Conservation (phyloP, 1,140 invertebrate genomes). For the Lethrus apterus region DNA sequence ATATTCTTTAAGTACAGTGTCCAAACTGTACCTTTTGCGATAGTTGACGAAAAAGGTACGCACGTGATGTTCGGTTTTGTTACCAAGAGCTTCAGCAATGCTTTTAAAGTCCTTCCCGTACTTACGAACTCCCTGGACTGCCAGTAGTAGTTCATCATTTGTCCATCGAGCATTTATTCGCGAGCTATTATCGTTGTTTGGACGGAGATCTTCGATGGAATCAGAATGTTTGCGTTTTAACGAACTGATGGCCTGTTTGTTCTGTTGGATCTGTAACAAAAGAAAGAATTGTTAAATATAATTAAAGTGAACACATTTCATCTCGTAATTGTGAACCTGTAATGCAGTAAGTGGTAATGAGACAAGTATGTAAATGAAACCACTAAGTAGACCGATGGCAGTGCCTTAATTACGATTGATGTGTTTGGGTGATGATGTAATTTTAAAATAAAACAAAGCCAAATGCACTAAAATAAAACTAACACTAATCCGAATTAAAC, state of each 20-base stretch:
- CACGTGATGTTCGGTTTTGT: constrained; percentile 89
- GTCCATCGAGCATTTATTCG: constrained; percentile 63
- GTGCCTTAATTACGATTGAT: too few relatives aligned
- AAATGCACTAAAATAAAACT: too few relatives aligned
- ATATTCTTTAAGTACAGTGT: constrained; percentile 81
- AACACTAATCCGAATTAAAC: too few relatives aligned
- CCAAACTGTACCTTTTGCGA: constrained; percentile 81
- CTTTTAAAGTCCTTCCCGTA: constrained; percentile 95
- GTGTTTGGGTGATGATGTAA: too few relatives aligned
- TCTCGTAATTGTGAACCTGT: too few relatives aligned
- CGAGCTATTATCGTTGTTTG: constrained; percentile 36
- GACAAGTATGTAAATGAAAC: too few relatives aligned
- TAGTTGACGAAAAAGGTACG: constrained; percentile 88
- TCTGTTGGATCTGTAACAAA: constrained; percentile 77
- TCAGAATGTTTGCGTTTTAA: constrained; percentile 69
- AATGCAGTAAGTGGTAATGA: too few relatives aligned
- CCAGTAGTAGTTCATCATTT: constrained; percentile 84
- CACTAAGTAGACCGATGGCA: too few relatives aligned
- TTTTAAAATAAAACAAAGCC: too few relatives aligned
- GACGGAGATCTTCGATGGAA: constrained; percentile 66
- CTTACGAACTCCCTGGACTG: constrained; percentile 86
- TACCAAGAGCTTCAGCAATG: constrained; percentile 90
- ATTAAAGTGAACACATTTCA: too few relatives aligned
- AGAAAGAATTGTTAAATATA: too few relatives aligned
- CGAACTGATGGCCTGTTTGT: constrained; percentile 85